A percentile compares a stretch with the other conserved stretches of the same genome.
phyloP scores from a whole-genome alignment of 2,113 vertebrate species.

The Anhinga rufa region DNA sequence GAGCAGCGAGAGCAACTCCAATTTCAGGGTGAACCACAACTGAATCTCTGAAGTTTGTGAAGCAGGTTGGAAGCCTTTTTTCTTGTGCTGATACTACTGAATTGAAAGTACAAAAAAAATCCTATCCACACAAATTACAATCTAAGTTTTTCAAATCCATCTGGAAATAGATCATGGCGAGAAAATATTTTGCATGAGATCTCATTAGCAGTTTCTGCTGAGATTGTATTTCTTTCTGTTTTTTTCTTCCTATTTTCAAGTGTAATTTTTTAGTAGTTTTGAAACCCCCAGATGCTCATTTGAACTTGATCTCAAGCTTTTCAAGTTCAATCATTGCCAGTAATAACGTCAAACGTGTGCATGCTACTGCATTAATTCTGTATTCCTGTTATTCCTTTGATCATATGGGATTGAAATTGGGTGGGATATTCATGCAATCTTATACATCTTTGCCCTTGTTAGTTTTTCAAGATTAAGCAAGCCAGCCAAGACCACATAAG shows the following conservation, averaged over 20 bases:
- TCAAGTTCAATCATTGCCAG: slow-evolving; percentile 15
- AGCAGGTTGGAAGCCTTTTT: background rate
- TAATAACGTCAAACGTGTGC: background rate
- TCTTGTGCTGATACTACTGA: background rate
- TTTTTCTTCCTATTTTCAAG: slow-evolving; percentile 22
- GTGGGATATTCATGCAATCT: background rate
- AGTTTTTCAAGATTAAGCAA: slow-evolving; percentile 15
- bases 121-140: background rate
- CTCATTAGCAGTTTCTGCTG: slow-evolving; percentile 49
- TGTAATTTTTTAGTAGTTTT: slow-evolving; percentile 40
- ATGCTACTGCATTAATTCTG: slow-evolving; percentile 4
- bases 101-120: background rate
- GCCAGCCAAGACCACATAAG: background rate
- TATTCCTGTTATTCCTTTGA: slow-evolving; percentile 4
- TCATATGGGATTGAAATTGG: background rate
- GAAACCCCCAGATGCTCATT: slow-evolving; percentile 36
- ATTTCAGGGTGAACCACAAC: background rate
- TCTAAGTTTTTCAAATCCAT: background rate
- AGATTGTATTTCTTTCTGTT: background rate
- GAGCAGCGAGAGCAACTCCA: background rate
- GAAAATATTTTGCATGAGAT: slow-evolving; percentile 26
- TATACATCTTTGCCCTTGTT: slow-evolving; percentile 5
- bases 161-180: background rate
- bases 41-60: background rate
- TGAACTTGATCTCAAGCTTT: slow-evolving; percentile 29